These are phyloP conservation scores for Iselma pallidipennis DNA, from an alignment of 2,888 invertebrate genomes.

Conservation along the genomic window DNA sequence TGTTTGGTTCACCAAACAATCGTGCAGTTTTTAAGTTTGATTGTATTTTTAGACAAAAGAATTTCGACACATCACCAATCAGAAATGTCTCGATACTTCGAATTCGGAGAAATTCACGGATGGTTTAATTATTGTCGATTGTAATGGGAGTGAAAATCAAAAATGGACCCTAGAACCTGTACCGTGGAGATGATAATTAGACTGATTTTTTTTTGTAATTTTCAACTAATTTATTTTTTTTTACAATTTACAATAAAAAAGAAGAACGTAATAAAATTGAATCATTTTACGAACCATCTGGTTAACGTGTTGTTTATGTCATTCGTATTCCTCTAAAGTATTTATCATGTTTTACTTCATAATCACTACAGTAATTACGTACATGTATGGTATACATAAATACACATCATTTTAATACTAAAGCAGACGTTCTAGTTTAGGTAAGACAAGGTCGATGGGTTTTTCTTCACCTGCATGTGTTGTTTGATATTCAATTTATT, in stretches of 20 bases:
- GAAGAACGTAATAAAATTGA: background rate
- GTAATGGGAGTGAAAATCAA: slow-evolving; percentile 63
- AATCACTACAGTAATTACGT: slow-evolving; percentile 14
- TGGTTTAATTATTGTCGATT: slow-evolving; percentile 64
- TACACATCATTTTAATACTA: no score
- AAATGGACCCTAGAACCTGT: slow-evolving; percentile 71
- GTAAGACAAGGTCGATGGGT: slow-evolving; percentile 30
- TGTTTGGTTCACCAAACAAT: background rate
- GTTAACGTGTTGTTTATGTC: background rate
- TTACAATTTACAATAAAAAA: background rate
- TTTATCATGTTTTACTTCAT: background rate
- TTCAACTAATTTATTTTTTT: background rate
- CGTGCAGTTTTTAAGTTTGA: background rate
- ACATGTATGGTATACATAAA: slow-evolving; percentile 24
- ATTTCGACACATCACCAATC: slow-evolving; percentile 60
- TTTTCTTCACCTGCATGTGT: slow-evolving; percentile 14
- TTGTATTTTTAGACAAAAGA: slow-evolving; percentile 55
- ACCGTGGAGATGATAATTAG: slow-evolving; percentile 65
- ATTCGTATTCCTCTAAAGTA: background rate
- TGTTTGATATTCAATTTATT: no score
- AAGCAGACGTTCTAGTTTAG: slow-evolving; percentile 32
- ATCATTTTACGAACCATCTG: background rate
- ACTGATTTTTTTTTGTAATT: background rate
- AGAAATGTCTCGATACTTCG: slow-evolving; percentile 63
- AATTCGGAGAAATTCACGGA: slow-evolving; percentile 54